A percentile compares a stretch with the other conserved stretches of the same genome.
These are phyloP conservation scores for Tetropium fuscum DNA, from an alignment of 2,888 invertebrate genomes.

Conservation along the genomic window DNA sequence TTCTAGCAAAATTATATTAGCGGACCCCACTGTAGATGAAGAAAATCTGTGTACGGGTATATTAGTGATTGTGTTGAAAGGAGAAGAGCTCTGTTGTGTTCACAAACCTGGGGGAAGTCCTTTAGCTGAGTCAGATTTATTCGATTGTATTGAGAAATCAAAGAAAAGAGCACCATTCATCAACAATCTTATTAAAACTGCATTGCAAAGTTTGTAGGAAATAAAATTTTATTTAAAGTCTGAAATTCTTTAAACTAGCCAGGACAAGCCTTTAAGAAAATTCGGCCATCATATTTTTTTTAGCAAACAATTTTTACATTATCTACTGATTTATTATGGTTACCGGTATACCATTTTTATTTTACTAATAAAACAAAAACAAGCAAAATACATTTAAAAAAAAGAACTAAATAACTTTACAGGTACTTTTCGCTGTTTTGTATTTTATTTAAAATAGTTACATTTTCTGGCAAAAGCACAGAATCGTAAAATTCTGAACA, in stretches of 20 bases:
- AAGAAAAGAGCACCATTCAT: constrained; percentile 71
- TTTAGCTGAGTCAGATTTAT: constrained; percentile 70
- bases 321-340: no score
- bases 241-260: no score
- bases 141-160: constrained; percentile 72
- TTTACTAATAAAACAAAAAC: no score
- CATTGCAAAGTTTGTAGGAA: constrained; percentile 39
- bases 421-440: background rate
- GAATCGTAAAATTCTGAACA: background rate
- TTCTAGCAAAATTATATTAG: constrained; percentile 74
- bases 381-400: no score
- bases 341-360: no score
- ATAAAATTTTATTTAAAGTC: background rate
- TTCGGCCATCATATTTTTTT: no score
- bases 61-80: constrained; percentile 76
- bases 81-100: constrained; percentile 72
- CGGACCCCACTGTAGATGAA: constrained; percentile 88
- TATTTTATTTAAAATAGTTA: background rate
- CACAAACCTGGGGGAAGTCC: constrained; percentile 83
- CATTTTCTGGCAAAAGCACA: background rate
- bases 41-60: constrained; percentile 80
- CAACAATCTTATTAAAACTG: constrained; percentile 63
- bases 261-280: no score
- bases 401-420: no score
- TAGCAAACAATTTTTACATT: background rate